Evolutionary conservation across 2,888 invertebrate genomes (phyloP), one percentile per base, ranked within the genome.

Genomic region (Dimorphilus gyrociliatus): DNA sequence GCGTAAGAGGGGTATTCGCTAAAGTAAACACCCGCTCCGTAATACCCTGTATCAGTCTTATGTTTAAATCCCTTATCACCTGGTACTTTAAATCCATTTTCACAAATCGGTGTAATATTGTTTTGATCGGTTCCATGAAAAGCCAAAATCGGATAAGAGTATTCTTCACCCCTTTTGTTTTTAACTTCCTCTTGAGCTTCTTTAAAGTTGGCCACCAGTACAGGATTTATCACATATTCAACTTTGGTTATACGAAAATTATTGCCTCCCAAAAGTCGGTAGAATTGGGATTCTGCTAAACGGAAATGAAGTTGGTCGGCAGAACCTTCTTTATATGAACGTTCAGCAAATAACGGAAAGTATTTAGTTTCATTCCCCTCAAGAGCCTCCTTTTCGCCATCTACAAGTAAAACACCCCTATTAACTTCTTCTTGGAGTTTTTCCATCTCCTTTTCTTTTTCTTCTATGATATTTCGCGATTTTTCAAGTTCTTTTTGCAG

Each of bases 281-380:
- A 52, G 35, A 53, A 53, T 45, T 53, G 53, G 10, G 52, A 52
- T 30, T 53, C 53, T 2, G 53, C 53, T 7, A 53, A 38, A n/a
- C 53, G 40, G 35, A 52, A 53, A 33, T 53, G 53, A 3, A 46
- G 46, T 36, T 53, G 51, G 13, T 36, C 46, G 4, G 52, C 50
- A 2, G 53, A 53, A 1, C 51, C 52, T 30, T 50, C 51, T 25
- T 51, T 53, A 33, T 51, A 49, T 0, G 36, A 37, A 26, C 53
- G 33, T 35, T 53, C 53, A 3, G 53, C 43, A n/a, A 34, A 25
- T 25, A 53, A 32, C 6, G 41, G 32, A 41, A 51, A 53, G 34
- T 48, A 49, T 19, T 44, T 44, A 1, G 42, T 44, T n/a, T 39
- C 35, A 2, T 37, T 34, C 6, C 46, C 46, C 25, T 47, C 41